A percentile compares a stretch with the other conserved stretches of the same genome.
Evolutionary conservation across 2,797 vertebrate species (phyloP).

Genomic region (Gymnoscopelus braueri): DNA sequence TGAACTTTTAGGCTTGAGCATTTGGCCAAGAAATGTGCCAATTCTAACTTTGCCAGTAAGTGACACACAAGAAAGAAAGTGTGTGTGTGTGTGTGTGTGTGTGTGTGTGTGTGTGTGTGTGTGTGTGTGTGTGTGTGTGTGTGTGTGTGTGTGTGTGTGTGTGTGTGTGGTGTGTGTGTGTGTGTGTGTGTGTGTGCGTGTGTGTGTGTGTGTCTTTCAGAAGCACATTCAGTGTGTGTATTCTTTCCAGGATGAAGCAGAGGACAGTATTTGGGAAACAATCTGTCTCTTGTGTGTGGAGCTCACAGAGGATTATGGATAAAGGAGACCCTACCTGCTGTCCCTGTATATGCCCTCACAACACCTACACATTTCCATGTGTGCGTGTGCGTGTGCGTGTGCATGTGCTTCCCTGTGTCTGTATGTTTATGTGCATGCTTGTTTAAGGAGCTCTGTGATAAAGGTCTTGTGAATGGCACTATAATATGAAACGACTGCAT

Average conservation of each 20-base stretch:
- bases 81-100: too few relatives aligned
- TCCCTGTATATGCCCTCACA: constrained; percentile 27
- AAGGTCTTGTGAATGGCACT: too few relatives aligned
- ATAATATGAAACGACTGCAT: too few relatives aligned
- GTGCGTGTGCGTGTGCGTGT: not conserved
- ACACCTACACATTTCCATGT: constrained; percentile 43
- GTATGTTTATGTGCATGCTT: not conserved
- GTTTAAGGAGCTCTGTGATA: not conserved
- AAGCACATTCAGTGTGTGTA: not conserved
- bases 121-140: constrained; percentile 20
- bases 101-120: constrained; percentile 4
- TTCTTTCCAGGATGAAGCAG: constrained; percentile 25
- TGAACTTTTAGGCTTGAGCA: too few relatives aligned
- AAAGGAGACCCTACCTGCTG: constrained; percentile 19
- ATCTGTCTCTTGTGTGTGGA: constrained; percentile 34
- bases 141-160: constrained; percentile 9
- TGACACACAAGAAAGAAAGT: too few relatives aligned
- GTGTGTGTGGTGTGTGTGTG: not conserved
- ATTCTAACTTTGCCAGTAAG: too few relatives aligned
- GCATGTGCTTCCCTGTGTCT: constrained; percentile 4
- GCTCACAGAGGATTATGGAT: constrained; percentile 30
- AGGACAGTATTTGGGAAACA: constrained; percentile 30
- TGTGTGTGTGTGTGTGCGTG: constrained; percentile 1
- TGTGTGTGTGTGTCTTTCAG: too few relatives aligned
- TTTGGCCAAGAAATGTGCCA: too few relatives aligned